These are phyloP conservation scores for Emydoidea blandingii DNA, from an alignment of 2,797 vertebrate genomes.

Conservation along the genomic window DNA sequence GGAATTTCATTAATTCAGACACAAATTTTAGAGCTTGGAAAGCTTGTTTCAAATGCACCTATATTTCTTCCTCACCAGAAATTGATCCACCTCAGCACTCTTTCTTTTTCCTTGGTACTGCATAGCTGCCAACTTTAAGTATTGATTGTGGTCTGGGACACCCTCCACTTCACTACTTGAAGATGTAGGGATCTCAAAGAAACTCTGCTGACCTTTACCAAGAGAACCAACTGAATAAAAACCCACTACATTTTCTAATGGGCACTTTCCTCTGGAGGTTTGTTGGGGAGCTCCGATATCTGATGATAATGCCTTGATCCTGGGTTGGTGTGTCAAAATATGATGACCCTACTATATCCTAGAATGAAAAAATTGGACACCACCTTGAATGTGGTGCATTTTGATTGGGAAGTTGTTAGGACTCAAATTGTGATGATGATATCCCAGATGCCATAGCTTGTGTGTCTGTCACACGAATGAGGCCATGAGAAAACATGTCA, in stretches of 20 bases:
- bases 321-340: not conserved
- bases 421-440: not conserved
- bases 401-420: not conserved
- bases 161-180: not conserved
- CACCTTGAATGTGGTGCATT: not conserved
- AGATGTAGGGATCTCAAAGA: not conserved
- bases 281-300: not conserved
- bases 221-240: not conserved
- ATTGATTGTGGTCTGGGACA: not conserved
- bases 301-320: not conserved
- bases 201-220: not conserved
- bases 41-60: not conserved
- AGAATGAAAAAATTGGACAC: not conserved
- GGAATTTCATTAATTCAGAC: not conserved
- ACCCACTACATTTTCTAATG: not conserved
- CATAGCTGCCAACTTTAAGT: not conserved
- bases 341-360: not conserved
- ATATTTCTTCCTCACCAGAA: not conserved
- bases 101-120: not conserved
- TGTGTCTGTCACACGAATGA: constrained; percentile 23
- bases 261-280: not conserved
- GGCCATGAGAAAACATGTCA: constrained; percentile 23
- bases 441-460: not conserved
- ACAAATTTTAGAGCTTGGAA: not conserved
- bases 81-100: not conserved